Percentiles rank a stretch among this genome's conserved stretches.
phyloP scores from a whole-genome alignment of 2,113 vertebrate genomes.

The Scomber colias region DNA sequence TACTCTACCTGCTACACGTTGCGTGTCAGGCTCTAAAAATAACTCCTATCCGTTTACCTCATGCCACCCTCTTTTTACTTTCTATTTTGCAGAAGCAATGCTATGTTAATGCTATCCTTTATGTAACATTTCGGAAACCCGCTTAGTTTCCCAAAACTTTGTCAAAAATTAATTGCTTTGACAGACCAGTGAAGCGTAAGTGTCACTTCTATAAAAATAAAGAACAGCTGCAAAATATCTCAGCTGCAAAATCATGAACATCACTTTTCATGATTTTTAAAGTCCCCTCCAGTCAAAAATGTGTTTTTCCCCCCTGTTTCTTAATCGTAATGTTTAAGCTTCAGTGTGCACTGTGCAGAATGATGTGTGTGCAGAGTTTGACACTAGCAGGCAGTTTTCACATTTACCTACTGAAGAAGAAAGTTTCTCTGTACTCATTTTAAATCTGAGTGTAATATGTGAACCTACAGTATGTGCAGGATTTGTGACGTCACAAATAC shows the following conservation, averaged over 20 bases:
- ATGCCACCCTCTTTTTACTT: slow-evolving; percentile 5
- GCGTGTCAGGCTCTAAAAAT: slow-evolving; percentile 8
- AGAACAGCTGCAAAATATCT: slow-evolving; percentile 18
- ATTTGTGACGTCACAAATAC: no score
- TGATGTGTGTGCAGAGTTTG: no score
- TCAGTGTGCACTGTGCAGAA: no score
- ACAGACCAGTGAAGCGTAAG: slow-evolving; percentile 37
- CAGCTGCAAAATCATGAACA: slow-evolving; percentile 20
- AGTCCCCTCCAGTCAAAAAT: neutral
- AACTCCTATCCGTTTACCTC: slow-evolving; percentile 10
- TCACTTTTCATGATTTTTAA: slow-evolving; percentile 1
- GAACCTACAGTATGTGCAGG: no score
- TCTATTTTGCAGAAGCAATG: slow-evolving; percentile 43
- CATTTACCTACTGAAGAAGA: no score
- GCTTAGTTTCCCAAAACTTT: slow-evolving; percentile 37
- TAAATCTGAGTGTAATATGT: no score
- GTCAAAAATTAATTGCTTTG: slow-evolving; percentile 40
- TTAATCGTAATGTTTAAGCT: no score
- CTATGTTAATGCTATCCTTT: slow-evolving; percentile 48
- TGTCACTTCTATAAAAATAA: slow-evolving; percentile 32
- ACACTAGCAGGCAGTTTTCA: no score
- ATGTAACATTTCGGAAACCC: slow-evolving; percentile 49
- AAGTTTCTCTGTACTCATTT: no score
- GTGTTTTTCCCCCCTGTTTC: no score
- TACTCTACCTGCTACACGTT: slow-evolving; percentile 14